phyloP scores from a whole-genome alignment of 2,888 invertebrate genomes.

The Reticulitermes lucifugus region DNA sequence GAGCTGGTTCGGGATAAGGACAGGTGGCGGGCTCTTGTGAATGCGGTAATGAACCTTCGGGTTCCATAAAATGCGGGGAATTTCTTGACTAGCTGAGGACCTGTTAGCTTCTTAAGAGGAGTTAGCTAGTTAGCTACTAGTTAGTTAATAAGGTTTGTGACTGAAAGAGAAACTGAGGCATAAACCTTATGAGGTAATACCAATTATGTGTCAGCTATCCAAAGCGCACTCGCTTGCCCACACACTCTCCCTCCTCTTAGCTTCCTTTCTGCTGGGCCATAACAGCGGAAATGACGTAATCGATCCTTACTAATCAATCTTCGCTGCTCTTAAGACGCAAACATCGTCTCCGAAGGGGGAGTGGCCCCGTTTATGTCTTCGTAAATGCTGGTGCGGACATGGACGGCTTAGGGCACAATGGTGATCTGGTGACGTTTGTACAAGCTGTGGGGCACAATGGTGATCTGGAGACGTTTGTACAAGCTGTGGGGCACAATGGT shows the following conservation, averaged over 20 bases:
- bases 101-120: no score
- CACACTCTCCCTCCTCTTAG: background rate
- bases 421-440: background rate
- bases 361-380: background rate
- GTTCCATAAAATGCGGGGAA: no score
- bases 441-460: background rate
- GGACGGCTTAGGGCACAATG: background rate
- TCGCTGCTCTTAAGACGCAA: constrained; percentile 18
- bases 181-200: background rate
- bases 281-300: constrained; percentile 17
- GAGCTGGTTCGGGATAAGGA: no score
- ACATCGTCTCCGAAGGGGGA: background rate
- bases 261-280: background rate
- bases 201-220: background rate
- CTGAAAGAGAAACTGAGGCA: background rate
- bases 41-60: no score
- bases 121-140: no score
- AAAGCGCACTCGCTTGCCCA: background rate
- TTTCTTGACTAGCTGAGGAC: no score
- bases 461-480: background rate
- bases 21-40: no score
- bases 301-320: constrained; percentile 18
- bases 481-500: background rate
- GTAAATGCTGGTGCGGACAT: no score
- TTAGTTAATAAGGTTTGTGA: background rate